A percentile compares a stretch with the other conserved stretches of the same genome.
Conservation (phyloP, 2,797 vertebrate genomes). For the Melopsittacus undulatus region DNA sequence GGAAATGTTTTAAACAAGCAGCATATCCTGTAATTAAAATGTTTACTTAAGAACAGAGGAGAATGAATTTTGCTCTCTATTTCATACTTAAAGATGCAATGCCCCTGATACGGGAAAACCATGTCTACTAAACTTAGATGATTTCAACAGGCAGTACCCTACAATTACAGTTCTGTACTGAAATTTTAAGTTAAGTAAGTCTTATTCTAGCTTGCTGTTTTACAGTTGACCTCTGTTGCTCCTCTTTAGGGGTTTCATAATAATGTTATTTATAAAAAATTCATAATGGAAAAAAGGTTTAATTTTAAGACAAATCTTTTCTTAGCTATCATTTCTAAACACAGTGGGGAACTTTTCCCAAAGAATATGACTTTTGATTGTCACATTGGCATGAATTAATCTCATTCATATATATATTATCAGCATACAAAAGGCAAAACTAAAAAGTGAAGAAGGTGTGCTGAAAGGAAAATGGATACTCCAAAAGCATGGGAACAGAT, state of each 20-base stretch:
- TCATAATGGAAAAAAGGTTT: background rate
- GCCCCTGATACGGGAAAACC: background rate
- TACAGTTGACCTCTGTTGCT: background rate
- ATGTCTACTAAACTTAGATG: background rate
- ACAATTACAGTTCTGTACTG: background rate
- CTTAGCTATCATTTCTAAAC: background rate
- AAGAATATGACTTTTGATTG: background rate
- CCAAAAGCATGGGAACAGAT: background rate
- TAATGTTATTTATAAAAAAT: background rate
- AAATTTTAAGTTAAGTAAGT: background rate
- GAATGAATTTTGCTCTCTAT: background rate
- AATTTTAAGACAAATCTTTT: background rate
- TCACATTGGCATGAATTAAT: background rate
- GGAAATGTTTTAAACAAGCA: background rate
- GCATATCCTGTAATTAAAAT: background rate
- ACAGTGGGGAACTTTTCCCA: background rate
- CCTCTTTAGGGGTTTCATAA: background rate
- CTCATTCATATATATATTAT: background rate
- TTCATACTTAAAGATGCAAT: background rate
- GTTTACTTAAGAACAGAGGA: background rate
- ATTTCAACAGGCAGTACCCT: background rate
- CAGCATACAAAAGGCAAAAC: background rate
- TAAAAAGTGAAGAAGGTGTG: background rate
- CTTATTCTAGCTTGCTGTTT: background rate
- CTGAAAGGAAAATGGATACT: background rate